Percentiles rank a stretch among this genome's conserved stretches.
Conservation (phyloP, 2,113 vertebrate genomes). For the Gymnocephalus cernua region DNA sequence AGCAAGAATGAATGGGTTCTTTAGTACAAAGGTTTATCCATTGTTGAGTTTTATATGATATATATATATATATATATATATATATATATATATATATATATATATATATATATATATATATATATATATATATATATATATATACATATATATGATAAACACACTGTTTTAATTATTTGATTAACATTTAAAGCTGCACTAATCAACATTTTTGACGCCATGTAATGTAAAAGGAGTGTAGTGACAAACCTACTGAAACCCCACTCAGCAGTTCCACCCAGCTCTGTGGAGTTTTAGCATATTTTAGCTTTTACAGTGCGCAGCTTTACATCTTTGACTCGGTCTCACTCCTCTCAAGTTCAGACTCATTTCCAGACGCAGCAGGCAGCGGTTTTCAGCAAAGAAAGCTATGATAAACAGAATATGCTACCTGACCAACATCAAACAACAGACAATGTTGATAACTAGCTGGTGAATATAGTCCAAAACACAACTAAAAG, state of each 20-base stretch:
- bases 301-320: neutral
- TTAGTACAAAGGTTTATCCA: neutral
- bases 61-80: no score
- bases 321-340: neutral
- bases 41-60: neutral
- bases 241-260: neutral
- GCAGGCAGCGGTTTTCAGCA: neutral
- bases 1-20: neutral
- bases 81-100: no score
- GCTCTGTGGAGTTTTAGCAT: neutral
- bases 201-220: neutral
- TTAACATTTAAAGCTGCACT: neutral
- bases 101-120: no score
- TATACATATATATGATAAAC: neutral
- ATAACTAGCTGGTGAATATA: neutral
- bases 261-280: neutral
- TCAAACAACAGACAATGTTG: neutral
- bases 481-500: neutral
- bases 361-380: neutral
- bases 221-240: neutral
- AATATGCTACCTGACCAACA: neutral
- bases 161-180: neutral
- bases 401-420: neutral
- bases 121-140: no score
- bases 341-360: neutral